Base-by-base conservation (phyloP, 2,888 invertebrate species). In the Heliconius hortense region DNA sequence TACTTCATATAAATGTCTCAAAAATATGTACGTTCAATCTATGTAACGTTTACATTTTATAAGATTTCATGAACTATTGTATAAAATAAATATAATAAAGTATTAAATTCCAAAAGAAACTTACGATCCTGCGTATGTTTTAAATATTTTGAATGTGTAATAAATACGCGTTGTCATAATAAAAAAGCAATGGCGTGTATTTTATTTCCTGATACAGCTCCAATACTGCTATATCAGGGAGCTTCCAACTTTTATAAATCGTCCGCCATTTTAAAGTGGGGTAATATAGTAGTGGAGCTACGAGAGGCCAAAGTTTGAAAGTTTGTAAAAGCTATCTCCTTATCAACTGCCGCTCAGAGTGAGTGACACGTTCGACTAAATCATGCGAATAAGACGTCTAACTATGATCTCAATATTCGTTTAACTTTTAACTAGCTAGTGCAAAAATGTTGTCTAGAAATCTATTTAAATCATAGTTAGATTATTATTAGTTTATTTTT, bases 211-310 rank as follows among this genome's bases (percentile, higher is more conserved):
- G 39, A 39, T 60, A n/a, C 53, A 59, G 56, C 39, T 60, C 59
- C 39, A 71, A 71, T 71, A 60, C 59, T 53, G 28, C 53, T 71
- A 60, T 71, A 71, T 71, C 31, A 71, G 60, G 56, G 43, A 68
- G 74, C 72, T 74, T 76, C 67, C 62, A 63, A 71, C 69, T 76
- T 73, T 73, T 63, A 76, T 73, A 75, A 78, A 76, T 78, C 78
- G 76, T 74, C 64, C 39, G 39, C 77, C 73, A 26, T 76, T 78
- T 78, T 62, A 75, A 76, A 76, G 70, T 74, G 72, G 73, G 75
- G 74, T 76, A 74, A 76, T 78, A 78, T 74, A 63, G 72, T 73
- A 68, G 68, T 53, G n/a, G 72, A 77, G 59, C 35, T 74, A 72
- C 68, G 63, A 74, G 63, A 76, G 76, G 75, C 64, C 26, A 75